These are phyloP conservation scores for Meriones unguiculatus DNA, from an alignment of 2,113 vertebrate species.

Conservation along the genomic window DNA sequence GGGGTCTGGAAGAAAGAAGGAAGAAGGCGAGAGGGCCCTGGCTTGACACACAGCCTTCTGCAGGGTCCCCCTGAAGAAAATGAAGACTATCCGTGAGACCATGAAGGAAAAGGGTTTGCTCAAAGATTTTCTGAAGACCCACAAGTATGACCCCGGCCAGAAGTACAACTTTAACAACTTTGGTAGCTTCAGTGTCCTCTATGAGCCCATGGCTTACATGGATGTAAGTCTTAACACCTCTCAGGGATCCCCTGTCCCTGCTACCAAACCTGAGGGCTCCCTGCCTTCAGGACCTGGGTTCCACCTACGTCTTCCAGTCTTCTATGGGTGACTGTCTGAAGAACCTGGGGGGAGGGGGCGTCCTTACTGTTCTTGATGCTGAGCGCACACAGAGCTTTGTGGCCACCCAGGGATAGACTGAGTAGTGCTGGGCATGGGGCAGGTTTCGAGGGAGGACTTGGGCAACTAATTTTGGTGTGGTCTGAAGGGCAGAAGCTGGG, in stretches of 20 bases:
- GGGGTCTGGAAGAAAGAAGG: not conserved
- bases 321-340: not conserved
- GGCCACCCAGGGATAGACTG: not conserved
- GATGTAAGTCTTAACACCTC: slow-evolving; percentile 86
- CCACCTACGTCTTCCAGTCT: not conserved
- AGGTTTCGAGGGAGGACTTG: not conserved
- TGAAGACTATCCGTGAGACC: slow-evolving; percentile 86
- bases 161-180: slow-evolving; percentile 79
- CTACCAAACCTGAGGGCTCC: not conserved
- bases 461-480: not conserved
- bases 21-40: accelerated
- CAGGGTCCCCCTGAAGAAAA: slow-evolving; percentile 88
- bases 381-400: not conserved
- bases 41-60: not conserved
- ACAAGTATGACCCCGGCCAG: slow-evolving; percentile 79
- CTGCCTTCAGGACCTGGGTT: not conserved
- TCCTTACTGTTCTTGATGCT: not conserved
- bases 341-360: accelerated
- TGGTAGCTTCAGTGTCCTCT: slow-evolving; percentile 37
- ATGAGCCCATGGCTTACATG: slow-evolving; percentile 88
- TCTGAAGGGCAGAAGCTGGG: not conserved
- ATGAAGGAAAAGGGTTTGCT: slow-evolving; percentile 88
- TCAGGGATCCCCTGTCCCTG: accelerated
- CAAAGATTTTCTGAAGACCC: slow-evolving; percentile 79
- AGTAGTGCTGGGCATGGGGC: not conserved